phyloP scores from a whole-genome alignment of 2,113 vertebrate genomes.

The Callopanchax toddi region DNA sequence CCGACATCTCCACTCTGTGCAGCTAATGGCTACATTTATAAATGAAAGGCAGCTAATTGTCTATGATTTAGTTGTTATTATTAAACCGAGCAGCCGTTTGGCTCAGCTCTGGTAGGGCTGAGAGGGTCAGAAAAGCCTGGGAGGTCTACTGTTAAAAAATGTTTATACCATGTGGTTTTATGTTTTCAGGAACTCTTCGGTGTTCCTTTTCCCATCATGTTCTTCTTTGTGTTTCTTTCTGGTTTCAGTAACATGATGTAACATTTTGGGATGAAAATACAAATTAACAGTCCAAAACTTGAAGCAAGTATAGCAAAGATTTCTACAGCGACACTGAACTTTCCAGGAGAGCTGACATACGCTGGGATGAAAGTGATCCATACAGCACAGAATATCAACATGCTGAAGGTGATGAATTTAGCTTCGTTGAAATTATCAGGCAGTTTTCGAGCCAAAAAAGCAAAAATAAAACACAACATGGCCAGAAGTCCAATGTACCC shows the following conservation, averaged over 20 bases:
- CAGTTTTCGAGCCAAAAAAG: constrained; percentile 76
- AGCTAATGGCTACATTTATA: too few relatives aligned
- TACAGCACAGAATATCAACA: constrained; percentile 80
- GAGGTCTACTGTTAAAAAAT: too few relatives aligned
- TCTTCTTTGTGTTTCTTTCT: constrained; percentile 74
- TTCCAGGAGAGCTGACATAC: constrained; percentile 81
- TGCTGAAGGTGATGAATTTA: constrained; percentile 82
- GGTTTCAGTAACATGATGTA: constrained; percentile 76
- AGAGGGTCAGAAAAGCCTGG: too few relatives aligned
- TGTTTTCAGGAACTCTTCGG: constrained; percentile 13
- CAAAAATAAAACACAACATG: constrained; percentile 74
- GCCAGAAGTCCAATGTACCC: constrained; percentile 77
- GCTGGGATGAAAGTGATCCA: constrained; percentile 82
- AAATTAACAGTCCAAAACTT: constrained; percentile 73
- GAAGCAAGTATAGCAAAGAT: constrained; percentile 82
- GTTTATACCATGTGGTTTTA: neutral
- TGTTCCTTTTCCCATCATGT: constrained; percentile 65
- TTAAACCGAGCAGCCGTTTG: too few relatives aligned
- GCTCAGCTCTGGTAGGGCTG: too few relatives aligned
- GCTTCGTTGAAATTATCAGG: constrained; percentile 81
- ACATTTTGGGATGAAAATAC: constrained; percentile 80
- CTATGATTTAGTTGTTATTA: too few relatives aligned
- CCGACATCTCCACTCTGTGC: too few relatives aligned
- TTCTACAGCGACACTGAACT: constrained; percentile 80
- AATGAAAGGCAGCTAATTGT: too few relatives aligned